Evolutionary conservation across 2,888 invertebrate genomes (phyloP), one percentile per base, ranked within the genome.

Genomic region (Xestia c-nigrum): DNA sequence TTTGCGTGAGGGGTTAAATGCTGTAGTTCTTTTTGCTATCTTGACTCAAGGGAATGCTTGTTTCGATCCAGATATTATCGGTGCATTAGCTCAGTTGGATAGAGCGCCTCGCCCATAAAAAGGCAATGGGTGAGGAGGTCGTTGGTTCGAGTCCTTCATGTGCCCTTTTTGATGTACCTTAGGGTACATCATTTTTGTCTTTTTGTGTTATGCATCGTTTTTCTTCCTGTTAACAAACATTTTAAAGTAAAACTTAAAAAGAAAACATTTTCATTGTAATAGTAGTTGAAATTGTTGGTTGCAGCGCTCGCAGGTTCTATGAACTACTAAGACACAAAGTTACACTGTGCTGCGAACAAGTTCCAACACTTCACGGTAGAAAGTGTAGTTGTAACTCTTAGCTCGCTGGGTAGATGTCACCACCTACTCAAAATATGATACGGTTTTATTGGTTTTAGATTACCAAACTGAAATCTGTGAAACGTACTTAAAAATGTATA

Each of bases 121-220:
- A 43, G n/a, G 43, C 14, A 63, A 40, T 63, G 64, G 40, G 12
- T n/a, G 64, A 43, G 50, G 47, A 67, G 67, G 67, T 67, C 67
- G 67, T 52, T 31, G 67, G 50, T 67, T 67, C 67, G 50, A 52
- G 38, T 50, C 50, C 50, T 50, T 31, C 50, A 52, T 67, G 67
- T 52, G 31, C 31, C 67, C 19, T 21, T 63, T 59, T 59, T 59
- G 3, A 31, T 19, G 4, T 59, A 19, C 59, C 16, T 6, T 59
- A 43, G 10, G 43, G 43, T 43, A 43, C 43, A 43, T 43, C 9
- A 43, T 6, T 1, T 9, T 43, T 43, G 43, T 43, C 9, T 43
- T 43, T 43, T 43, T 43, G 43, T 43, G 43, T 40, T 40, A 40
- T 40, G 40, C 40, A 16, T 14, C 31, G 16, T 31, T 31, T 31